Evolutionary conservation across 53 echinoderm and acorn worm species (phyloP).

Genomic region (Temnopleurus reevesii): DNA sequence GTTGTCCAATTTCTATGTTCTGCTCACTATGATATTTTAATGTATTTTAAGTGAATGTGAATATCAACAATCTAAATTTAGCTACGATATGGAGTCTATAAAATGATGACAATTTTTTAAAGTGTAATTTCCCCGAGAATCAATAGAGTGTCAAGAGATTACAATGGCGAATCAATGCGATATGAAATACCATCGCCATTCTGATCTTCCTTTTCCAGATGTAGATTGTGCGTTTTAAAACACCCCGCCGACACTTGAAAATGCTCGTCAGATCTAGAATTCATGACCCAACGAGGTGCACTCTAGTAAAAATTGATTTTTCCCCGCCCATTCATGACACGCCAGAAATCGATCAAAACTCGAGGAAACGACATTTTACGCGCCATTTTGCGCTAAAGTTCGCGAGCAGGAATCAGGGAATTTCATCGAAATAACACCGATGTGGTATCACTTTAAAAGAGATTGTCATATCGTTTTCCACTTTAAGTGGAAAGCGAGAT

Average conservation of each 20-base stretch:
- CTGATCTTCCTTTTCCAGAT: not conserved
- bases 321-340: constrained; percentile 29
- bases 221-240: not conserved
- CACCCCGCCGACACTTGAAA: no score
- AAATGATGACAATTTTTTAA: no score
- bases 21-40: no score
- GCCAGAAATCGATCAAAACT: constrained; percentile 17
- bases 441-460: not conserved
- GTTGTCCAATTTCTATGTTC: no score
- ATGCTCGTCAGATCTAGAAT: not conserved
- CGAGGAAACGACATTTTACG: constrained; percentile 27
- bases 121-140: no score
- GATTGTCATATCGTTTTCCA: constrained; percentile 46
- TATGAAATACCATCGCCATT: not conserved
- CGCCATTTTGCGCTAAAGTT: constrained; percentile 14
- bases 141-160: no score
- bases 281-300: constrained; percentile 27
- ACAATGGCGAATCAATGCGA: not conserved
- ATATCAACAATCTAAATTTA: no score
- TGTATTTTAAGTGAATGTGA: no score
- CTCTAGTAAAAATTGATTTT: constrained; percentile 34
- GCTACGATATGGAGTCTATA: no score
- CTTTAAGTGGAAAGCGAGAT: constrained; percentile 43
- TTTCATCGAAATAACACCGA: constrained; percentile 26
- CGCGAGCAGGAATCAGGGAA: constrained; percentile 8